Percentiles rank a stretch among this genome's conserved stretches.
Conservation (phyloP, 2,113 vertebrate genomes). For the Plecotus auritus region DNA sequence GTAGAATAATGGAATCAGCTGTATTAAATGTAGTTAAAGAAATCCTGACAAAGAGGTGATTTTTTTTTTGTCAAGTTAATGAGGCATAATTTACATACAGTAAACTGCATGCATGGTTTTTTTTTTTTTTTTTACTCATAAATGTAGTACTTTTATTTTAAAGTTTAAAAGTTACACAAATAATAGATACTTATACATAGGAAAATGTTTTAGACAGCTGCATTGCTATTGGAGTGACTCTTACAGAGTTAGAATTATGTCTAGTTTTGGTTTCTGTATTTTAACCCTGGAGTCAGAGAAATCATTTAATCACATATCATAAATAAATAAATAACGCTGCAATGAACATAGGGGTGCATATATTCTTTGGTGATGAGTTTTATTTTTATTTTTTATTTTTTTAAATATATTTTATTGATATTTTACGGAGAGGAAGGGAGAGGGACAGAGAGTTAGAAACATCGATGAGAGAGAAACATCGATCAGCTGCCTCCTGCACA, state of each 20-base stretch:
- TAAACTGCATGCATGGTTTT: neutral
- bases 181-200: neutral
- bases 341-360: neutral
- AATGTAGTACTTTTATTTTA: neutral
- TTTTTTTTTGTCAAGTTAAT: neutral
- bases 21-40: neutral
- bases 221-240: neutral
- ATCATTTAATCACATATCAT: slow-evolving; percentile 13
- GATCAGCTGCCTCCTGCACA: no score
- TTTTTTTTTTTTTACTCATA: neutral
- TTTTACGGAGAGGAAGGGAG: no score
- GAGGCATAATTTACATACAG: neutral
- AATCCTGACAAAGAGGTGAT: neutral
- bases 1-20: neutral
- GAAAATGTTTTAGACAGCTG: neutral
- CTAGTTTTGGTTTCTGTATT: slow-evolving; percentile 21
- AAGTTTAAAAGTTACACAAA: slow-evolving; percentile 14
- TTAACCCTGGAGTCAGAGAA: neutral
- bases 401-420: no score
- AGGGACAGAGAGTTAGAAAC: no score
- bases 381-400: no score
- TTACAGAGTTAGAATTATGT: neutral
- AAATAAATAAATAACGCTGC: neutral
- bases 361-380: neutral
- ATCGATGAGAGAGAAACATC: no score